Base-by-base conservation (phyloP, 2,888 invertebrate species). In the Himalopsyche anomala region DNA sequence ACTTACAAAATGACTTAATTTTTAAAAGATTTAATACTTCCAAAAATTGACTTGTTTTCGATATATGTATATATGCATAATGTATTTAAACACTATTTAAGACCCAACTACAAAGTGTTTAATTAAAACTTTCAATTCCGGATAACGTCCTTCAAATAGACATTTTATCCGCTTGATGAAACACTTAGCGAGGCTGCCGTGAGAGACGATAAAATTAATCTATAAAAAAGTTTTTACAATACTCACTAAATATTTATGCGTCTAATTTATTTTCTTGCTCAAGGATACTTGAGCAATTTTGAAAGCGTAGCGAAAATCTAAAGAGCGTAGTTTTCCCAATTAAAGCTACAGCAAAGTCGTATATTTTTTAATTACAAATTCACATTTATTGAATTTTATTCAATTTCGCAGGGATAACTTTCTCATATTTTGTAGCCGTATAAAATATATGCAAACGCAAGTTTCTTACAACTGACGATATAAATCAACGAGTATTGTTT, bases 141-240 rank as follows among this genome's bases (percentile, higher is more conserved):
- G 51, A 51, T 51, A 15, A 51, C 51, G 51, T 51, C 51, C 51
- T 51, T 51, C 15, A 51, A 51, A 51, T 51, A 51, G 51, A 51
- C 12, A 51, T 51, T 51, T 51, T 51, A 51, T 51, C 51, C 51
- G 51, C 51, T 51, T 51, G 51, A 51, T 51, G 51, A 51, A 51
- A 51, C 51, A 15, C 51, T 51, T 45, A 45, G 45, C 45, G 45
- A 45, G 45, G 45, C 69, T 38, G 28, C 74, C 19, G 19, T 15
- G 74, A 74, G 12, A 74, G n/a, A 38, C 74, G 28, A 28, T 74
- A 36, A 74, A 74, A 74, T 4, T 74, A 74, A 74, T 74, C 74
- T 36, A 74, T 74, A 74, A 74, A 74, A 56, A 74, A 74, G 74
- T 74, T 74, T 51, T 74, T 74, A 74, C 74, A 74, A 36, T 74